phyloP scores from a whole-genome alignment of 2,888 invertebrate species.

The Ophion costatus region DNA sequence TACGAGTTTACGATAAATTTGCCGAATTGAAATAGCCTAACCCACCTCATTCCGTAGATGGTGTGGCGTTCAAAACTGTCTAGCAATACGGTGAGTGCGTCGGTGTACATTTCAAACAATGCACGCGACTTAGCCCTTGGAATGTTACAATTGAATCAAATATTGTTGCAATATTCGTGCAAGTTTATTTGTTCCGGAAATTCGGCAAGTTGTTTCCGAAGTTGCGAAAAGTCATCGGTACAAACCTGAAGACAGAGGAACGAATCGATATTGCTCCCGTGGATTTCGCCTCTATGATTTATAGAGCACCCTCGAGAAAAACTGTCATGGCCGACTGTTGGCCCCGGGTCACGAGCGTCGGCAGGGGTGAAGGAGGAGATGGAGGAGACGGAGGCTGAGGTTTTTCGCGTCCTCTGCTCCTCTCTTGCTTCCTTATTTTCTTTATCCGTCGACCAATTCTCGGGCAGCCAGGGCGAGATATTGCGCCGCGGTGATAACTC shows the following conservation, averaged over 20 bases:
- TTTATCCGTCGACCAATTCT: conserved; percentile 78
- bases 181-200: neutral
- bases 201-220: conserved; percentile 8
- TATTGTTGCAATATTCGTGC: neutral
- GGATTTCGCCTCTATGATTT: conserved; percentile 63
- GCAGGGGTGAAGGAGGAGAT: conserved; percentile 72
- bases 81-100: conserved; percentile 63
- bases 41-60: conserved; percentile 83
- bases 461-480: conserved; percentile 79
- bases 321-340: conserved; percentile 67
- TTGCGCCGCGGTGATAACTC: conserved; percentile 74
- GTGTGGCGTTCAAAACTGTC: conserved; percentile 82
- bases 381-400: conserved; percentile 82
- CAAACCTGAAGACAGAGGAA: conserved; percentile 41
- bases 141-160: neutral
- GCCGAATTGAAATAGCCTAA: conserved; percentile 80
- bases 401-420: conserved; percentile 62
- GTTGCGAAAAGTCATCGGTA: conserved; percentile 37
- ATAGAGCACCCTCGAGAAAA: conserved; percentile 65
- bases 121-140: neutral
- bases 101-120: conserved; percentile 27
- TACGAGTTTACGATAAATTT: conserved; percentile 82
- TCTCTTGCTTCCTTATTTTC: conserved; percentile 71
- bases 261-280: conserved; percentile 60
- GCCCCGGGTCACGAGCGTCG: conserved; percentile 62